phyloP scores from a whole-genome alignment of 1,140 invertebrate genomes.

The Ceratosolen fusciceps region DNA sequence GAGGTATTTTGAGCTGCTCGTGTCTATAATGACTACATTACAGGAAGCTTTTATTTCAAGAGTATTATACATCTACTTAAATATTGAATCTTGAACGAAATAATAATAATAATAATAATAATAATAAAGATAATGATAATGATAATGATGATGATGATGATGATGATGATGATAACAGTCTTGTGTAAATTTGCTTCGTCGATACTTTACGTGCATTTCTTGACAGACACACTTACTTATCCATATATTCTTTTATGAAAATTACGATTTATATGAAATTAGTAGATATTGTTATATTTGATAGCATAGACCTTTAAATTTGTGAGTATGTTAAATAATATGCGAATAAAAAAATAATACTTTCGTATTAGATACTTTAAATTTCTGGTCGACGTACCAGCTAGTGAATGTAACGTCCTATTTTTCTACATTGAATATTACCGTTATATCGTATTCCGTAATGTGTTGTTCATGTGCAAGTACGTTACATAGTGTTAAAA shows the following conservation, averaged over 20 bases:
- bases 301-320: neutral
- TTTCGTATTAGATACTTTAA: slow-evolving; percentile 45
- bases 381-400: slow-evolving; percentile 43
- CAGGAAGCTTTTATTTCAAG: neutral
- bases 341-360: slow-evolving; percentile 34
- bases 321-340: slow-evolving; percentile 30
- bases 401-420: slow-evolving; percentile 58
- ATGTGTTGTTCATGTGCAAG: slow-evolving; percentile 44
- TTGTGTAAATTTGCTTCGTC: too few relatives aligned
- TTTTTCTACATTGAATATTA: slow-evolving; percentile 67
- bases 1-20: neutral
- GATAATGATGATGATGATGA: too few relatives aligned
- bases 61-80: neutral
- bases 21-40: slow-evolving; percentile 2
- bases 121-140: too few relatives aligned
- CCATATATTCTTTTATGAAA: slow-evolving; percentile 14
- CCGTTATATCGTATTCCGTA: slow-evolving; percentile 52
- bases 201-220: neutral
- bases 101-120: too few relatives aligned
- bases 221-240: slow-evolving; percentile 6
- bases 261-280: slow-evolving; percentile 29
- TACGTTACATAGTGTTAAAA: slow-evolving; percentile 39
- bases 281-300: slow-evolving; percentile 37
- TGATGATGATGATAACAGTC: too few relatives aligned
- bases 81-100: neutral